These are phyloP conservation scores for Rhaphigaster nebulosa DNA, from an alignment of 2,888 invertebrate species.

Conservation along the genomic window DNA sequence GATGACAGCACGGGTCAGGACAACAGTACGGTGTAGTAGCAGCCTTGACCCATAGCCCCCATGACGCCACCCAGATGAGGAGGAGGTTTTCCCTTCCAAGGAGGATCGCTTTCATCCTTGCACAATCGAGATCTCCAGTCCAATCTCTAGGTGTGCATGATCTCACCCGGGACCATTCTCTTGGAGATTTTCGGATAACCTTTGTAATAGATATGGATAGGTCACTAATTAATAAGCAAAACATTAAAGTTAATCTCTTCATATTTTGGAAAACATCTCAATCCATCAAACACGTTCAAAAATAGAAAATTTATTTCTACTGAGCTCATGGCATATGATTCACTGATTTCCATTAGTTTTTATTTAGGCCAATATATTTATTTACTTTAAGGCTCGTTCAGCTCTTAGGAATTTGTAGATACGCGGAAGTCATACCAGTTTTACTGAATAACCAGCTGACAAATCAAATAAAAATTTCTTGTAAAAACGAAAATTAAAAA, in stretches of 20 bases:
- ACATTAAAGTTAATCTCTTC: background rate
- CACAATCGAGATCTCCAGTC: slow-evolving; percentile 9
- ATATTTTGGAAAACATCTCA: background rate
- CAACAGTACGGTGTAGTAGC: slow-evolving; percentile 4
- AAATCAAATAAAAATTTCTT: too few relatives aligned
- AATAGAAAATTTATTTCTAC: background rate
- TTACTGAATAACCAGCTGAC: too few relatives aligned
- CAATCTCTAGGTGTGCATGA: background rate
- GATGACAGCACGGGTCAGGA: background rate
- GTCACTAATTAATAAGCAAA: background rate
- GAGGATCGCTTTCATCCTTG: slow-evolving; percentile 52
- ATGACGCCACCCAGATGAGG: background rate
- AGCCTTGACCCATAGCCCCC: slow-evolving; percentile 49
- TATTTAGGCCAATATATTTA: too few relatives aligned
- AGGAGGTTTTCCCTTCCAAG: slow-evolving; percentile 20
- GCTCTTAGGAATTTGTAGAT: too few relatives aligned
- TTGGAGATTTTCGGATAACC: background rate
- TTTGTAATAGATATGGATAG: background rate
- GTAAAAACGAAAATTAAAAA: background rate
- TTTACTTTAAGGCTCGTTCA: too few relatives aligned
- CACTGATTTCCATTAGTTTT: too few relatives aligned
- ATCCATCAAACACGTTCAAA: background rate
- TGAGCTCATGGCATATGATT: too few relatives aligned
- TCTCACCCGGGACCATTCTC: background rate
- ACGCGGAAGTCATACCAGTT: too few relatives aligned